Percentiles rank a stretch among this genome's conserved stretches.
phyloP scores from a whole-genome alignment of 2,113 vertebrate species.

The Sialia sialis region DNA sequence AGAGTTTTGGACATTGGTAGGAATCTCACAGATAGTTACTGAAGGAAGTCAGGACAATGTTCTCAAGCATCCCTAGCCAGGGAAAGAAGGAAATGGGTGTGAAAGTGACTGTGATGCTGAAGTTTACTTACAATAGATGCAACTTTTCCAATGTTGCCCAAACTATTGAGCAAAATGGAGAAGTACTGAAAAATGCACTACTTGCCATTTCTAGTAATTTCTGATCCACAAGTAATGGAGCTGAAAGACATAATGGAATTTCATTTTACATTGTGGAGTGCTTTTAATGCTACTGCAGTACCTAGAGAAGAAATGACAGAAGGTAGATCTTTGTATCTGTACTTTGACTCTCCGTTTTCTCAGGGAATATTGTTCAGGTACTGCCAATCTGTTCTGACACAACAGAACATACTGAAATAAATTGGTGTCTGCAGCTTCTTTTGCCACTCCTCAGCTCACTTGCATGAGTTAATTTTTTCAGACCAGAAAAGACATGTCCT shows the following conservation, averaged over 20 bases:
- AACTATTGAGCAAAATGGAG: neutral
- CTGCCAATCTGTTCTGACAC: neutral
- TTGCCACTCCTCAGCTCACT: neutral
- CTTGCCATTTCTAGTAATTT: neutral
- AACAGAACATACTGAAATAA: neutral
- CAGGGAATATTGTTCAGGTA: neutral
- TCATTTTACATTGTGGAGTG: neutral
- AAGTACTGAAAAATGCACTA: neutral
- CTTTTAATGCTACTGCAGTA: neutral
- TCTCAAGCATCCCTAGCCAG: neutral
- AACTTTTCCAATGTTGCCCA: neutral
- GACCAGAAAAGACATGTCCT: neutral
- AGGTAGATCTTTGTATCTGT: neutral
- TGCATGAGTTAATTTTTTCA: rapidly evolving
- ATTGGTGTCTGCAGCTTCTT: neutral
- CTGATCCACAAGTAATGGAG: neutral
- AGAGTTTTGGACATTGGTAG: neutral
- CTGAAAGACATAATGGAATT: neutral
- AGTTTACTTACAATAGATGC: neutral
- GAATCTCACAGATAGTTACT: slow-evolving; percentile 47
- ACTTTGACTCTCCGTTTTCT: neutral
- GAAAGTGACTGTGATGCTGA: neutral
- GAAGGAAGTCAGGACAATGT: neutral
- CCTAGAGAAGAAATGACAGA: neutral
- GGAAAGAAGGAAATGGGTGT: neutral